A percentile compares a stretch with the other conserved stretches of the same genome.
phyloP scores from a whole-genome alignment of 2,113 vertebrate genomes.

The Hemichromis elongatus region DNA sequence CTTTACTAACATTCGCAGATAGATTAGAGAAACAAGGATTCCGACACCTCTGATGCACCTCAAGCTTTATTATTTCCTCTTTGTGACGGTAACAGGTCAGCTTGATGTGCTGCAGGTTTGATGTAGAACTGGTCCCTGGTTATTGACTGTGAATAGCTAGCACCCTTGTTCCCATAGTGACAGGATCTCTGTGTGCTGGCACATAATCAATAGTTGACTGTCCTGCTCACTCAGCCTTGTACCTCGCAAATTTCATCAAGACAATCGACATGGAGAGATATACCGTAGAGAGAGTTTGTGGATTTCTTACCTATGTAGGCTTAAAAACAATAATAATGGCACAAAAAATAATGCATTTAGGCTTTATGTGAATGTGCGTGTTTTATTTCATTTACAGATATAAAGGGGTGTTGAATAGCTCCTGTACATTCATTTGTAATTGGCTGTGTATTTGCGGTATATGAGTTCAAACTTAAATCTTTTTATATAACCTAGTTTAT shows the following conservation, averaged over 20 bases:
- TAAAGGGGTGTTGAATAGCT: not conserved
- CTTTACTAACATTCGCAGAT: not conserved
- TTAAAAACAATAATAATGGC: not conserved
- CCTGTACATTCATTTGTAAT: not conserved
- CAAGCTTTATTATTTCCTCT: not conserved
- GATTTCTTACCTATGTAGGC: not conserved
- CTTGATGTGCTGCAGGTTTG: not conserved
- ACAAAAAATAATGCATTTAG: not conserved
- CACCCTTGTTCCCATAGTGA: constrained; percentile 66
- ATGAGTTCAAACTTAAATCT: not conserved
- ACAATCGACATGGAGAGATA: not conserved
- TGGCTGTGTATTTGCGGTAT: not conserved
- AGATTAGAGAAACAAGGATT: not conserved
- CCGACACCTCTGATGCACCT: not conserved
- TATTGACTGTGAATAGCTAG: constrained; percentile 53
- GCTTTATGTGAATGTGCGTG: not conserved
- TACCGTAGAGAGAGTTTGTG: not conserved
- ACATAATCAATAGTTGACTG: constrained; percentile 62
- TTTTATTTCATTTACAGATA: not conserved
- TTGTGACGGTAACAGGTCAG: not conserved
- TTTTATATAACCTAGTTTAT: not conserved
- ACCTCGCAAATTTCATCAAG: constrained; percentile 46
- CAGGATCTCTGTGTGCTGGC: constrained; percentile 45
- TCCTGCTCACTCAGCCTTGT: constrained; percentile 7
- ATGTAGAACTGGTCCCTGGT: constrained; percentile 7